Evolutionary conservation across 2,113 vertebrate genomes (phyloP).

Genomic region (Coryphaenoides rupestris): DNA sequence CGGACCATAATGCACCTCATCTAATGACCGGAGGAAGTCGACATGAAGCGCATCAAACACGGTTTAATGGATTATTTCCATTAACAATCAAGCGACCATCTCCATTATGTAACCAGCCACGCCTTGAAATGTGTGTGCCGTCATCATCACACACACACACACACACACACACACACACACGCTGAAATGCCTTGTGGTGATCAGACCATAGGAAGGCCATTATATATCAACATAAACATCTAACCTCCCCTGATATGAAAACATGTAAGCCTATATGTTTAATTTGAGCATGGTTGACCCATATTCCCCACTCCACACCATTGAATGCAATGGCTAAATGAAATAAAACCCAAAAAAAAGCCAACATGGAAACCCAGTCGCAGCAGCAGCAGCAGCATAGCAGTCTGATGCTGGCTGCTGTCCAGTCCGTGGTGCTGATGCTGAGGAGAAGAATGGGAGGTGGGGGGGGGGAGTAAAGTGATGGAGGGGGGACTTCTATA

Average conservation of each 20-base stretch:
- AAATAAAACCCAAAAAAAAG: neutral
- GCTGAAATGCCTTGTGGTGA: neutral
- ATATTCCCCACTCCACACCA: neutral
- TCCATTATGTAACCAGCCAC: neutral
- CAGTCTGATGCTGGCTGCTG: conserved; percentile 46
- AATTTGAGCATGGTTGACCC: neutral
- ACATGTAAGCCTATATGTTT: neutral
- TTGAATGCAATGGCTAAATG: neutral
- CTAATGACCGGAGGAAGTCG: conserved; percentile 32
- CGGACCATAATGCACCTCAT: conserved; percentile 41
- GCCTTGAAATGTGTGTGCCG: neutral
- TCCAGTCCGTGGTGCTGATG: conserved; percentile 63
- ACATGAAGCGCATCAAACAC: conserved; percentile 17
- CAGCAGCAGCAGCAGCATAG: conserved; percentile 39
- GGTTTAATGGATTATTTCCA: neutral
- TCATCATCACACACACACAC: no score
- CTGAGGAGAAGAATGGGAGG: conserved; percentile 25
- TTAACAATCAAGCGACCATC: conserved; percentile 11
- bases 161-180: no score
- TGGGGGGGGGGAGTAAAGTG: conserved; percentile 8
- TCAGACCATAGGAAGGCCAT: neutral
- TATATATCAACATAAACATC: neutral
- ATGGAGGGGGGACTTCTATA: neutral
- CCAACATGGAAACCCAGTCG: neutral
- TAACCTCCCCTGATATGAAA: neutral